Evolutionary conservation across 2,797 vertebrate species (phyloP), one percentile per base, ranked within the genome.

Genomic region (Malurus leucopterus): DNA sequence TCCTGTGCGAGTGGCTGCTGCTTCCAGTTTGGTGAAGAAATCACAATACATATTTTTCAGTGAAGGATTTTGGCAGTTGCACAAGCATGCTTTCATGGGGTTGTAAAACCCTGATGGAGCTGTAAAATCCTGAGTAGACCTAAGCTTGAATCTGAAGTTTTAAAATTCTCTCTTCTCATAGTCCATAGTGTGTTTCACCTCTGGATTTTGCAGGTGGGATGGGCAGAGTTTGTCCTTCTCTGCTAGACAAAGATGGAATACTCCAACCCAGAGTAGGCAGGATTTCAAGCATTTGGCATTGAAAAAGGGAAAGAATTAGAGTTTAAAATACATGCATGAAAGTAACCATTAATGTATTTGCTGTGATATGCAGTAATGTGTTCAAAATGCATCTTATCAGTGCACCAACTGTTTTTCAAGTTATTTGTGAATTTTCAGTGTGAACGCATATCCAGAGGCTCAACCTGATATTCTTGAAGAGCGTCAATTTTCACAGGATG

Each of bases 81-180:
- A 78, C 69, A 79, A 73, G 30, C 55, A 27, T 8, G 30, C 89
- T 94, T 93, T 88, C 67, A 89, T 11, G 22, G 70, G 62, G 44
- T 47, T 94, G 67, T 89, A 57, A 84, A 95, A 92, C 82, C 80
- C 76, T 89, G 59, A 93, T n/a, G 24, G 74, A 70, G 38, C 72
- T 94, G 40, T 86, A 53, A 80, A 95, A 91, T 85, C 77, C 81
- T 86, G 53, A 74, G 91, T 30, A 91, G 55, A 59, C 46, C 86
- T 80, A 77, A 78, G 87, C 82, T 85, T 75, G 76, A 91, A 78
- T 64, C 61, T 9, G 26, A 92, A 72, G 73, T 84, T 95, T 92
- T 61, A 65, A 85, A 73, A 43, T 85, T 51, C 41, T 55, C 58
- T 77, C 36, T 46, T 63, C 46, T 81, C 23, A 2, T 5, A 24